A percentile compares a stretch with the other conserved stretches of the same genome.
Evolutionary conservation across 2,113 vertebrate species (phyloP).

Genomic region (Protomyctophum bolini): DNA sequence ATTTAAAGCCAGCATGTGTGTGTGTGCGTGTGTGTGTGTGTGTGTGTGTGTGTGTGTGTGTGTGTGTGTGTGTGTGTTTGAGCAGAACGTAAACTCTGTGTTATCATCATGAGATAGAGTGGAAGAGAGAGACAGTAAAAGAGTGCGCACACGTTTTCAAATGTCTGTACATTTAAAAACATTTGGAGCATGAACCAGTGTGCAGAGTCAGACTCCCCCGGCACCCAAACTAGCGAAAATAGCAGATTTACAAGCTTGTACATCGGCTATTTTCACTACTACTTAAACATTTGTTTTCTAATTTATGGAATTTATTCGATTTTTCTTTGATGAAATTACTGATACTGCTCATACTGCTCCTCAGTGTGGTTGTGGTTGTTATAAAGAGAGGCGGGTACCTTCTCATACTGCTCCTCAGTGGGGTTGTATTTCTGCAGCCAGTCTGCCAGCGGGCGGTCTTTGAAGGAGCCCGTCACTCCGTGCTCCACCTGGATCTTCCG

Average conservation of each 20-base stretch:
- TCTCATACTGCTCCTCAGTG: constrained; percentile 91
- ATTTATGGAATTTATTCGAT: too few relatives aligned
- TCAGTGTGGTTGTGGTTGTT: constrained; percentile 59
- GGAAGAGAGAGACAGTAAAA: too few relatives aligned
- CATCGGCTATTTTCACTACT: too few relatives aligned
- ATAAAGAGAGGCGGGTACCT: constrained; percentile 74
- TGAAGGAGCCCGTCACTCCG: constrained; percentile 96
- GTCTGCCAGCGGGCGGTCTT: constrained; percentile 91
- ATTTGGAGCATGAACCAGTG: neutral
- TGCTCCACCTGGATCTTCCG: constrained; percentile 98
- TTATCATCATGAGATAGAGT: too few relatives aligned
- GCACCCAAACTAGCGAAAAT: too few relatives aligned
- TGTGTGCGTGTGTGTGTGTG: constrained; percentile 6
- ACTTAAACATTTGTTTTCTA: too few relatives aligned
- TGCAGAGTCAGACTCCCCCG: neutral
- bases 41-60: neutral
- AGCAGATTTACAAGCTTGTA: too few relatives aligned
- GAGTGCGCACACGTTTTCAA: too few relatives aligned
- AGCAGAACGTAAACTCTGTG: too few relatives aligned
- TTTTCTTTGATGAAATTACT: too few relatives aligned
- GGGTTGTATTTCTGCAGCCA: constrained; percentile 98
- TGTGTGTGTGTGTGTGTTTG: too few relatives aligned
- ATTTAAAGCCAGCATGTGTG: neutral
- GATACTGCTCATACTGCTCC: constrained; percentile 78
- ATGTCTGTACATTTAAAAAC: too few relatives aligned